Base-by-base conservation (phyloP, 2,797 vertebrate genomes). In the Phoebastria nigripes region DNA sequence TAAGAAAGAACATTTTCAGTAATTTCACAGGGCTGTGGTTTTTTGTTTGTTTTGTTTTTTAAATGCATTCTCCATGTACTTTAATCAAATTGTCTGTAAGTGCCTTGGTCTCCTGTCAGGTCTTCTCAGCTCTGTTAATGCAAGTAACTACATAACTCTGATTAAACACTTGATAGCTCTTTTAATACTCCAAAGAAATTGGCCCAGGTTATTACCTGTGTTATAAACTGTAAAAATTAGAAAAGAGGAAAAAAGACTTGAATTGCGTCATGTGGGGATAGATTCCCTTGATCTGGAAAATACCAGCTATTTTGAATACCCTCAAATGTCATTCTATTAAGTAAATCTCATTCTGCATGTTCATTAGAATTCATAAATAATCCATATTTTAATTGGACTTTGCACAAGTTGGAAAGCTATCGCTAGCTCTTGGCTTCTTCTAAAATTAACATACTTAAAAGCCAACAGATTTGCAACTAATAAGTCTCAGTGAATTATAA, bases 381-480 rank as follows among this genome's bases (percentile, higher is more conserved):
- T 54, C 54, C 8, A 3, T 59, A 52, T 66, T 88, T 90, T 72
- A 88, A 79, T 9, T 62, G 70, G 76, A 52, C 19, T 83, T 67
- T 28, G 54, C 58, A 87, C n/a, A 69, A 49, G 4, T 41, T 74
- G 61, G 52, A 90, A 93, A 81, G 58, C 24, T 78, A 26, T 63
- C 49, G 85, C 63, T 54, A 51, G 42, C 37, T 92, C 74, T 78
- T 84, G 51, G 14, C 47, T 77, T 59, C 71, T 96, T 82, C 81
- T 65, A 39, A 92, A 80, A 28, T 83, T 86, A 88, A 86, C 70
- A 51, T 58, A 62, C 59, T 86, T 69, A 87, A 78, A 88, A 95
- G 83, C 92, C 91, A 94, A 78, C 82, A 93, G 92, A 91, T 94
- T 76, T 91, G 37, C 49, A 63, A 65, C 72, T 92, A 91, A n/a